phyloP scores from a whole-genome alignment of 2,113 vertebrate genomes.

The Abramis brama region DNA sequence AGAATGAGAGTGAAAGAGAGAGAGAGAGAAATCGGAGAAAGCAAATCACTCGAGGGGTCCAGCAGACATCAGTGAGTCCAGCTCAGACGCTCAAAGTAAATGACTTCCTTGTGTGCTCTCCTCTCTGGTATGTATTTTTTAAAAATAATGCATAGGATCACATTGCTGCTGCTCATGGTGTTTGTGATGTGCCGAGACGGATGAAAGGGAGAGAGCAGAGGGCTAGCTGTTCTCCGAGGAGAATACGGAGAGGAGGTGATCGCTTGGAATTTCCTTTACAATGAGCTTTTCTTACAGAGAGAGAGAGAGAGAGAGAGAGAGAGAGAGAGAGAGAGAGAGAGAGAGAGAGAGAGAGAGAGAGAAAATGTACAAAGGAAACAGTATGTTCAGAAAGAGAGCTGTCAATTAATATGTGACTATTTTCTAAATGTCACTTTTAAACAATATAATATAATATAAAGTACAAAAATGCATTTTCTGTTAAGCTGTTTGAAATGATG shows the following conservation, averaged over 20 bases:
- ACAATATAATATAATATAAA: no score
- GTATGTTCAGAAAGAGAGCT: not conserved
- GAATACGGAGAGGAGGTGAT: conserved; percentile 69
- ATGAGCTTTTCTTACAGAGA: conserved; percentile 66
- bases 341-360: not conserved
- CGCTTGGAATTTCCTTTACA: conserved; percentile 75
- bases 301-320: not conserved
- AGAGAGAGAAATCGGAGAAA: conserved; percentile 50
- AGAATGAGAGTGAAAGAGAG: conserved; percentile 35
- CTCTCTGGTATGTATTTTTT: conserved; percentile 51
- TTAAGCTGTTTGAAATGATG: no score
- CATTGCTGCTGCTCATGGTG: conserved; percentile 37
- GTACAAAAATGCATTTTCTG: no score
- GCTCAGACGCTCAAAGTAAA: conserved; percentile 54
- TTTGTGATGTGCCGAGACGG: conserved; percentile 2
- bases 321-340: not conserved
- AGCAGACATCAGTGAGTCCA: conserved; percentile 52
- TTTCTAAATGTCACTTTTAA: not conserved
- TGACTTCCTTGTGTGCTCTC: conserved; percentile 59
- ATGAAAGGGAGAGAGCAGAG: conserved; percentile 54
- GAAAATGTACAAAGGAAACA: not conserved
- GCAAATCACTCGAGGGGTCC: conserved; percentile 55
- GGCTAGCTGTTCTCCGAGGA: conserved; percentile 47
- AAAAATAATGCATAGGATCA: conserved; percentile 56
- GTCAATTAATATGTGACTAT: not conserved